Conservation (phyloP, 2,797 vertebrate genomes). For the Syndactyla subalaris region DNA sequence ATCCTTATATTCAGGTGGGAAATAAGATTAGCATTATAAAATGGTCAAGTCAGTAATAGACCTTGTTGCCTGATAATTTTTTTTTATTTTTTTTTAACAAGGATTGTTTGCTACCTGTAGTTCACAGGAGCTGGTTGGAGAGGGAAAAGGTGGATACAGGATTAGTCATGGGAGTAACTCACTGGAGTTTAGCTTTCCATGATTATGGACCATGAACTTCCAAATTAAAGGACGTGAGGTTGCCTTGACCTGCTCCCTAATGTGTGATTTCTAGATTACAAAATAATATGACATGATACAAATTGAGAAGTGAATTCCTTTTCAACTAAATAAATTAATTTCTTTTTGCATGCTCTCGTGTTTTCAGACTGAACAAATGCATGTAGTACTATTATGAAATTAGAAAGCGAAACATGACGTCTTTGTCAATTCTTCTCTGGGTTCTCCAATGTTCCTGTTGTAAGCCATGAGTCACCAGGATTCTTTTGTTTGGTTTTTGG, state of each 20-base stretch:
- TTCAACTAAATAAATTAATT: not conserved
- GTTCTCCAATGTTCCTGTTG: not conserved
- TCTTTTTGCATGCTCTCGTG: rapidly evolving
- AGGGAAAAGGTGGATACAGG: not conserved
- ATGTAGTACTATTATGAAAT: not conserved
- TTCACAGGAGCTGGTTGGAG: not conserved
- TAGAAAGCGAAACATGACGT: not conserved
- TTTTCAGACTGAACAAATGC: not conserved
- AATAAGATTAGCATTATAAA: not conserved
- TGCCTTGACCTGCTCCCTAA: not conserved
- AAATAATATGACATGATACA: not conserved
- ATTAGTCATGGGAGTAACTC: not conserved
- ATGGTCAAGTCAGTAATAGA: not conserved
- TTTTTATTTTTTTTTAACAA: not conserved
- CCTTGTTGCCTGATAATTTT: not conserved
- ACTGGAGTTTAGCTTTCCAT: not conserved
- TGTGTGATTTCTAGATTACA: not conserved
- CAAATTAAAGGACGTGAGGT: not conserved
- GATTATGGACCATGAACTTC: rapidly evolving
- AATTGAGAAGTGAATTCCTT: not conserved
- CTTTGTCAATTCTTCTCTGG: not conserved
- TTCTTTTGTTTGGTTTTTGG: rapidly evolving
- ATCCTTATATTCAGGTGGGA: not conserved
- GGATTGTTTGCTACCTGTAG: not conserved
- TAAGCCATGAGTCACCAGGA: not conserved